Base-by-base conservation (phyloP, 2,797 vertebrate species). In the Cyclopterus lumpus region DNA sequence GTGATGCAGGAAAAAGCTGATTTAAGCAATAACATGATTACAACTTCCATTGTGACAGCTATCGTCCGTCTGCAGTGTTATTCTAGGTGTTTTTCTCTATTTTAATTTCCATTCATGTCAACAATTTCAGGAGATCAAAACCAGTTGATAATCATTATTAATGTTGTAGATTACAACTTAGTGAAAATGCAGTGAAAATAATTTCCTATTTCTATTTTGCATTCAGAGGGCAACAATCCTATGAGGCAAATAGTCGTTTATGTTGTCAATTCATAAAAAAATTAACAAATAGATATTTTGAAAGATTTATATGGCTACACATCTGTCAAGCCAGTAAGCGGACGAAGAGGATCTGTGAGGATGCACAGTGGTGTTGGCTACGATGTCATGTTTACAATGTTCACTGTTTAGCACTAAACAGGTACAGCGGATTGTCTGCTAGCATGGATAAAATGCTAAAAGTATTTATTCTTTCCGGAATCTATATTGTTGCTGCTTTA, bases 11-110 rank as follows among this genome's bases (percentile, higher is more conserved):
- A 49, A 48, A 26, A 70, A 46, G 44, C 34, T 71, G 51, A 67
- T 83, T 80, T 61, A 48, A 62, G 38, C 20, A 40, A 16, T 57
- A 77, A 49, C 16, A 49, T 40, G 40, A 42, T 49, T 69, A 38
- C 36, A 66, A 18, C 18, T 67, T 49, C 20, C 18, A 30, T 1
- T 32, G 66, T 24, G 15, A 24, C 16, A 51, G 53, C 28, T 67
- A 14, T 6, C 46, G 34, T 18, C 10, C 49, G 44, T 59, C 24
- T 28, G 16, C 9, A 14, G 22, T 6, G 7, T 8, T 20, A 64
- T 14, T 36, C n/a, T 18, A 40, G 5, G 8, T 57, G 16, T 0
- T 46, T 57, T 44, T 44, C 22, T 28, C 20, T 0, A 30, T 42
- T 36, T 22, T 42, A 20, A 59, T 16, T 65, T 53, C 30, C 18